Base-by-base conservation (phyloP, 2,888 invertebrate species). In the Strigamia maritima region DNA sequence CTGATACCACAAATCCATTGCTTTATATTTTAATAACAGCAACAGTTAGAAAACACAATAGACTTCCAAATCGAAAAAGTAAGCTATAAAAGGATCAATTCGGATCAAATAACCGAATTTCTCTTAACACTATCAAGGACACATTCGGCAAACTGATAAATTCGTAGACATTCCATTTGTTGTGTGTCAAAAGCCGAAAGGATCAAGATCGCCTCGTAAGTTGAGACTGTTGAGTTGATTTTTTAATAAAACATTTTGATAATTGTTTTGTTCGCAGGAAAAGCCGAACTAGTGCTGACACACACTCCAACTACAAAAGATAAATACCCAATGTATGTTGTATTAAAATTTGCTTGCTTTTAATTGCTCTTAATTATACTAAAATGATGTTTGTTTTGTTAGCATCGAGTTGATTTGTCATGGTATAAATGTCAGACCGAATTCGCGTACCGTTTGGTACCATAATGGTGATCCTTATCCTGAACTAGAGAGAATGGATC, bases 391-490 rank as follows among this genome's bases (percentile, higher is more conserved):
- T 44, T 16, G n/a, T 16, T 44, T 44, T 44, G 44, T 44, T 44
- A 44, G 44, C 14, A n/a, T 60, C 19, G 22, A 60, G 10, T 60
- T 60, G 22, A 60, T 60, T 60, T 75, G 75, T 38, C 19, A 28
- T n/a, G 75, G 75, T 1, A 75, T 31, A 26, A 75, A 35, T 38
- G 28, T 75, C 38, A 22, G 38, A 19, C 75, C 75, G 12, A 75
- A 75, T 28, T 75, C 75, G 14, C 31, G 22, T 4, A 28, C 12
- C 8, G 31, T 31, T 26, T 75, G 75, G 75, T 75, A 28, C 8
- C 38, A 38, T n/a, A 75, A 75, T 28, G 75, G 28, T 16, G 24
- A 60, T 60, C 60, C 60, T 6, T 60, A 60, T 60, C 60, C 60
- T 60, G 24, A 60, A 60, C 60, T 60, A 6, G 60, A 60, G 10